Base-by-base conservation (phyloP, 2,797 vertebrate genomes). In the Distichodus sexfasciatus region DNA sequence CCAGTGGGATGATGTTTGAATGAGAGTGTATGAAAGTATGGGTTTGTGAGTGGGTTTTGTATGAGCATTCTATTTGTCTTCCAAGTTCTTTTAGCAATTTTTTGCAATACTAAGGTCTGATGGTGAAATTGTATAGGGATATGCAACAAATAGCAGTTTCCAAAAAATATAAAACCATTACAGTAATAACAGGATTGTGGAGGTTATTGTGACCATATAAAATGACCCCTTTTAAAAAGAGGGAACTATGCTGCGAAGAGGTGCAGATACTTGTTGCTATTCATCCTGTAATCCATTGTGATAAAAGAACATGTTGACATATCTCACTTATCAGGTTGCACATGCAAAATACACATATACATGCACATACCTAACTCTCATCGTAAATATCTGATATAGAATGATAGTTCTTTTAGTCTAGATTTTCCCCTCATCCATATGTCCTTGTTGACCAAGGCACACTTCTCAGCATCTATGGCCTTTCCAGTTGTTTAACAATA, bases 91-190 rank as follows among this genome's bases (percentile, higher is more conserved):
- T 77, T 78, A 69, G 76, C 64, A 44, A 50, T 43, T 67, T n/a
- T 60, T 79, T 72, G 74, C 72, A 78, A 76, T 81, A 74, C 68
- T 62, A 50, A 60, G 53, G 55, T 69, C 61, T 66, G 24, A 59
- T 54, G 59, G 53, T 43, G 59, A 70, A 46, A 73, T 66, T 77
- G 57, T 71, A 31, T 75, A 67, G 77, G 74, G 71, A 71, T 76
- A 79, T 79, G 74, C 77, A 79, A 79, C 66, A 66, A 51, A 72
- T 51, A 72, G 70, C 66, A 62, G 66, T 67, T 74, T 79, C 74
- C 74, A 68, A 71, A 71, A 70, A 68, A 43, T 35, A 60, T 19
- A 3, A 50, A 51, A 26, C n/a, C 41, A 40, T 11, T 24, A 63
- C 35, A 71, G 50, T 71, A 76, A 71, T 61, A 71, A 66, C 48